phyloP scores from a whole-genome alignment of 2,113 vertebrate genomes.

The Conger conger region DNA sequence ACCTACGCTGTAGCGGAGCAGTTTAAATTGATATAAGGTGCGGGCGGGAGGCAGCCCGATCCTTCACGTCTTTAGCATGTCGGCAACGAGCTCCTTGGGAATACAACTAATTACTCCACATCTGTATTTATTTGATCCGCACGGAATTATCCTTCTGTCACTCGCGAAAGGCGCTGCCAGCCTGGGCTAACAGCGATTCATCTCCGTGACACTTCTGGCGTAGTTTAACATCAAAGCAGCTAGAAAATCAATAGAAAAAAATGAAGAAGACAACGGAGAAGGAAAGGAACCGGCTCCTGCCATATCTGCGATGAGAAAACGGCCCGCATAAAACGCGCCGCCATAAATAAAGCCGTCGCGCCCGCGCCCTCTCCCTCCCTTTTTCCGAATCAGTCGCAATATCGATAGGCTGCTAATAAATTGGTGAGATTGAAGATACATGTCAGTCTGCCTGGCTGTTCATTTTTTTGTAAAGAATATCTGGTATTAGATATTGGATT shows the following conservation, averaged over 20 bases:
- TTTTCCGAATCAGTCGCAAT: conserved; percentile 24
- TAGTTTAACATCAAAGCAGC: conserved; percentile 82
- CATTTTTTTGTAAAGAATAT: neutral
- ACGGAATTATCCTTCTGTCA: conserved; percentile 99
- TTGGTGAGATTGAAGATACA: conserved; percentile 11
- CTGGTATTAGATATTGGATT: conserved; percentile 40
- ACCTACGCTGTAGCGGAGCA: conserved; percentile 93
- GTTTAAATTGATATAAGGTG: conserved; percentile 99
- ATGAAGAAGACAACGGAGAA: conserved; percentile 62
- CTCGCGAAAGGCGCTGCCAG: conserved; percentile 87
- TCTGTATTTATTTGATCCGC: conserved; percentile 99
- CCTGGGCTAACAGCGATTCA: conserved; percentile 91
- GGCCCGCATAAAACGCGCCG: conserved; percentile 39
- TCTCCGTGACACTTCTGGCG: conserved; percentile 91
- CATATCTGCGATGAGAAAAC: conserved; percentile 47
- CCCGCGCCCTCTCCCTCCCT: conserved; percentile 13
- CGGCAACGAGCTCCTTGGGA: conserved; percentile 95
- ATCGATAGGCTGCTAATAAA: conserved; percentile 33
- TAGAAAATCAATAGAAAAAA: conserved; percentile 84
- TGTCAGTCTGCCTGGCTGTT: neutral
- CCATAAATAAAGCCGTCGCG: conserved; percentile 30
- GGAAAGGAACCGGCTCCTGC: conserved; percentile 44
- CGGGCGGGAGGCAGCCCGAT: conserved; percentile 88
- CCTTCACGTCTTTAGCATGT: conserved; percentile 92
- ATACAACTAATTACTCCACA: conserved; percentile 99